Evolutionary conservation across 2,797 vertebrate species (phyloP).

Genomic region (Novumbra hubbsi): DNA sequence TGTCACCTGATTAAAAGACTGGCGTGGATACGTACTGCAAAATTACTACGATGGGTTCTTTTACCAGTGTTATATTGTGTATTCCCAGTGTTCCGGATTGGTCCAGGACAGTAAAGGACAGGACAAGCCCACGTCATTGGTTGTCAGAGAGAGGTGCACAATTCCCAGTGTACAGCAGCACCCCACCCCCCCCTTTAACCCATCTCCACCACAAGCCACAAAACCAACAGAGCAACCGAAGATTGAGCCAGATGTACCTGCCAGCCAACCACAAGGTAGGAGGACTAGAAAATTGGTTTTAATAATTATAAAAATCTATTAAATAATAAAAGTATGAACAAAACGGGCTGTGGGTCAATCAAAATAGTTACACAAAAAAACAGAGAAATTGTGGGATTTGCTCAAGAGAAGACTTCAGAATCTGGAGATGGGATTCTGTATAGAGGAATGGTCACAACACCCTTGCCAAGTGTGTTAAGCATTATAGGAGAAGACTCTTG

Average conservation of each 20-base stretch:
- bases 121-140: slow-evolving; percentile 78
- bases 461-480: too few species aligned
- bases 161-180: slow-evolving; percentile 45
- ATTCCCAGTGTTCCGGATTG: slow-evolving; percentile 72
- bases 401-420: too few species aligned
- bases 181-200: not conserved
- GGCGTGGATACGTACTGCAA: too few species aligned
- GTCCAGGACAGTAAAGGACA: slow-evolving; percentile 71
- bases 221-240: slow-evolving; percentile 71
- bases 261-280: slow-evolving; percentile 65
- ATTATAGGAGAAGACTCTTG: too few species aligned
- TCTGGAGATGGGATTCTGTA: too few species aligned
- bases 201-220: slow-evolving; percentile 55
- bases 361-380: too few species aligned
- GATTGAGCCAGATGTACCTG: slow-evolving; percentile 62
- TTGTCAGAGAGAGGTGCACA: slow-evolving; percentile 77
- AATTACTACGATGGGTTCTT: not conserved
- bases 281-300: not conserved
- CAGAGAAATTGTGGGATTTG: too few species aligned
- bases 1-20: too few species aligned
- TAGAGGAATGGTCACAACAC: too few species aligned
- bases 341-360: too few species aligned
- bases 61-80: slow-evolving; percentile 10
- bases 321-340: too few species aligned
- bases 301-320: too few species aligned